These are phyloP conservation scores for Urophycis tenuis DNA, from an alignment of 2,797 vertebrate species.

Conservation along the genomic window DNA sequence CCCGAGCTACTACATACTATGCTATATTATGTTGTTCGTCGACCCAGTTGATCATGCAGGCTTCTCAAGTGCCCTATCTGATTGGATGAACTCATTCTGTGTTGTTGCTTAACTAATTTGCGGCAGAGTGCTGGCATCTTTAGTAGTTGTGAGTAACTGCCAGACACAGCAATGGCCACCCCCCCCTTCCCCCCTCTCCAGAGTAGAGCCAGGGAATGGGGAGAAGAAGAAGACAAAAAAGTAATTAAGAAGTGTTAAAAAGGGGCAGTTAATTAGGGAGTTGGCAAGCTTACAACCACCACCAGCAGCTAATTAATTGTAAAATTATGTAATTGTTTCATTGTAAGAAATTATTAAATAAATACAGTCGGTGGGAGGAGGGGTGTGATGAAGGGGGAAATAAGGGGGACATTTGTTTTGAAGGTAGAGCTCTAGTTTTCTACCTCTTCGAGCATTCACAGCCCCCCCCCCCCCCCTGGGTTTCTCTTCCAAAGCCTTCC, in stretches of 20 bases:
- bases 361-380: background rate
- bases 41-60: constrained; percentile 16
- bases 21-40: background rate
- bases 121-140: too few relatives aligned
- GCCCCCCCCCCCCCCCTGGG: too few relatives aligned
- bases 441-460: background rate
- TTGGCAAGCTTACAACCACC: constrained; percentile 15
- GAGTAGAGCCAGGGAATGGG: constrained; percentile 10
- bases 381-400: background rate
- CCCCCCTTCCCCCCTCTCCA: constrained; percentile 19
- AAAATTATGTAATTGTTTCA: background rate
- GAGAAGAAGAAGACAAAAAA: constrained; percentile 29
- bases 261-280: constrained; percentile 38
- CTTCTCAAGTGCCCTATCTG: constrained; percentile 13
- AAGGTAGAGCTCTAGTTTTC: background rate
- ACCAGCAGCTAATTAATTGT: background rate
- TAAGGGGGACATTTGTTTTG: background rate
- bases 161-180: background rate
- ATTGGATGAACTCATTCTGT: constrained; percentile 22
- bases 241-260: constrained; percentile 52
- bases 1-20: background rate
- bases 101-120: constrained; percentile 10
- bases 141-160: background rate
- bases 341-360: background rate
- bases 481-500: background rate